Evolutionary conservation across 2,113 vertebrate species (phyloP).

Genomic region (Scomber scombrus): DNA sequence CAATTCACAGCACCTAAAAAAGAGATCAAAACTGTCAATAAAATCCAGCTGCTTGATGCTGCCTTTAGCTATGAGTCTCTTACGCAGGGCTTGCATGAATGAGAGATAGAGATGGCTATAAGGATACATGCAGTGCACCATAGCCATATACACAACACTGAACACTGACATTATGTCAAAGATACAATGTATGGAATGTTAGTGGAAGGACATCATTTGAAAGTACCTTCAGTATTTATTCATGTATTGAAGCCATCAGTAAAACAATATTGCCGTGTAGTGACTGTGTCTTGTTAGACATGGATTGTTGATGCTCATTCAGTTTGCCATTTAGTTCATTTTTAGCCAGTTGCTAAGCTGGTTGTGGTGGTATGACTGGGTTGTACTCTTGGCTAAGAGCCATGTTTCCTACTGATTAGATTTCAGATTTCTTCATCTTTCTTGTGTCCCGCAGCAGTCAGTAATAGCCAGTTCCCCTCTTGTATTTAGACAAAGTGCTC

Average conservation of each 20-base stretch:
- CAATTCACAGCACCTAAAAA: background rate
- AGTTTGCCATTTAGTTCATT: no score
- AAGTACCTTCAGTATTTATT: no score
- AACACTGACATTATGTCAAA: background rate
- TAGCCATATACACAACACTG: background rate
- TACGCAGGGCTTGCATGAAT: no score
- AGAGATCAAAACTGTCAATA: background rate
- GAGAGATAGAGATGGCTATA: no score
- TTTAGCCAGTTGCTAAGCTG: no score
- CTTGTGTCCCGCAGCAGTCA: background rate
- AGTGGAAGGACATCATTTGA: no score
- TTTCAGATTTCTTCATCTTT: slow-evolving; percentile 2
- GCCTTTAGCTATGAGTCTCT: no score
- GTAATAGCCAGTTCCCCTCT: slow-evolving; percentile 23
- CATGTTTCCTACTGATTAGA: slow-evolving; percentile 28
- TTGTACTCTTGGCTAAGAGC: background rate
- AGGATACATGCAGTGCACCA: background rate
- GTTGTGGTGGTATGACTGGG: background rate
- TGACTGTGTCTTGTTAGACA: no score
- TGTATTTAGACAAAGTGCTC: slow-evolving; percentile 46
- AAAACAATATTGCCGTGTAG: no score
- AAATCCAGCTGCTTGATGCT: background rate
- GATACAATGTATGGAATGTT: background rate
- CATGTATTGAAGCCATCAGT: no score
- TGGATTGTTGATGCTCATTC: no score